Percentiles rank a stretch among this genome's conserved stretches.
phyloP scores from a whole-genome alignment of 2,888 invertebrate genomes.

The Poecilobothrus nobilitatus region DNA sequence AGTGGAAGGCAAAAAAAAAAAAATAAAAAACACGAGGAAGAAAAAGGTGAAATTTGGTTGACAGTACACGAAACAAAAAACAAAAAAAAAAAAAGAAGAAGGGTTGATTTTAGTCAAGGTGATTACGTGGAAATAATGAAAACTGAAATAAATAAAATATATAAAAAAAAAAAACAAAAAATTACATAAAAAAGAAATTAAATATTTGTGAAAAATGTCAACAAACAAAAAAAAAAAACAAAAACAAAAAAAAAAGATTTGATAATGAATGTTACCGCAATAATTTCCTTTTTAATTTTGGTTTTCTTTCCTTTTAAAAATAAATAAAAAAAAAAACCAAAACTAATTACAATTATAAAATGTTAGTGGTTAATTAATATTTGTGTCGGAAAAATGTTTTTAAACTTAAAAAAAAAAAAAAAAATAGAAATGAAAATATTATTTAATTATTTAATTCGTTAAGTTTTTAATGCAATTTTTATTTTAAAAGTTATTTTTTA shows the following conservation, averaged over 20 bases:
- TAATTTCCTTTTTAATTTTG: not conserved
- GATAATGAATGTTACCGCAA: not conserved
- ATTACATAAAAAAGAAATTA: not conserved
- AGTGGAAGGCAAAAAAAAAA: too few relatives aligned
- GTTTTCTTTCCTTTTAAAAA: too few relatives aligned
- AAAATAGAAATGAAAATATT: too few relatives aligned
- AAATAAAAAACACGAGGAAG: too few relatives aligned
- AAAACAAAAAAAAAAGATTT: not conserved
- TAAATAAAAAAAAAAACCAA: not conserved
- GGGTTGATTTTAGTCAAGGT: not conserved
- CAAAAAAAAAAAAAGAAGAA: not conserved
- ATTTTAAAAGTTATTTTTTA: too few relatives aligned
- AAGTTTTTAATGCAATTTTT: too few relatives aligned
- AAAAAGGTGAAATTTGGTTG: not conserved
- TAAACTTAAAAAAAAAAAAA: too few relatives aligned
- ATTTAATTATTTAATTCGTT: too few relatives aligned
- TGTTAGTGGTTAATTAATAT: too few relatives aligned
- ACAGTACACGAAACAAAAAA: not conserved
- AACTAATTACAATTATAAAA: not conserved
- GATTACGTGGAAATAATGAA: not conserved
- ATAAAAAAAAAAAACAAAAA: not conserved
- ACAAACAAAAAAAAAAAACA: not conserved
- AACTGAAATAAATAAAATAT: not conserved
- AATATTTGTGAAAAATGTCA: conserved; percentile 1
- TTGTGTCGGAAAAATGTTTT: not conserved